Evolutionary conservation across 2,113 vertebrate species (phyloP), one percentile per base, ranked within the genome.

Genomic region (Formicarius rufipectus): DNA sequence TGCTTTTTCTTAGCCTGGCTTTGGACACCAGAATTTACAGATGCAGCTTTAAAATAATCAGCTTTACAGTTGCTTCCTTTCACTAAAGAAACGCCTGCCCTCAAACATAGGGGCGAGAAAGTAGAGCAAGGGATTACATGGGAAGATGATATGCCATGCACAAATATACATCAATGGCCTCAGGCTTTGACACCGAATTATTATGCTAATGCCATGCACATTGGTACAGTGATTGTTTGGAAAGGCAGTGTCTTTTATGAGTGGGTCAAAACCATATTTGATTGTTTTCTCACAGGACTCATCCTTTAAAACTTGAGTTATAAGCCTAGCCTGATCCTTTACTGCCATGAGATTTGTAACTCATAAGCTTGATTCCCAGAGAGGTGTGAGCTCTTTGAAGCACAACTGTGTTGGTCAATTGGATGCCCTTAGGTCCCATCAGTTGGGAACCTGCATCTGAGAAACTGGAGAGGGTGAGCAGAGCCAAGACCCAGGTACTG

Each of bases 41-140:
- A 56, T 37, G 25, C 3, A 2, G 31, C 56, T 89, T 71, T 92
- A 60, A 95, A 93, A 84, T 89, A 94, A 94, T 83, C 69, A 78
- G 47, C 53, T 91, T 93, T 86, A 19, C 35, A 68, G 59, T 49
- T 84, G 44, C 44, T 93, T 88, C 25, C 56, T 93, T 84, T 84
- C 56, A 75, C 59, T 58, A 68, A 67, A 84, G 33, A 63, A 84
- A 92, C 35, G 24, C 31, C 64, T 87, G 42, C 21, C 64, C 50
- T 90, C 76, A 64, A 52, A 81, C 44, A 67, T 30, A 67, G 56
- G n/a, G 49, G 15, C 0, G 2, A 95, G 83, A 73, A 95, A 90
- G 88, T 24, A 92, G 76, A 89, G 60, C 85, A 86, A 24, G 40
- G 60, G 72, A 88, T 93, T 95, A 90, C 83, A 86, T 2, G 33